Percentiles rank a stretch among this genome's conserved stretches.
These are phyloP conservation scores for Chloroceryle amazona DNA, from an alignment of 2,797 vertebrate genomes.

Conservation along the genomic window DNA sequence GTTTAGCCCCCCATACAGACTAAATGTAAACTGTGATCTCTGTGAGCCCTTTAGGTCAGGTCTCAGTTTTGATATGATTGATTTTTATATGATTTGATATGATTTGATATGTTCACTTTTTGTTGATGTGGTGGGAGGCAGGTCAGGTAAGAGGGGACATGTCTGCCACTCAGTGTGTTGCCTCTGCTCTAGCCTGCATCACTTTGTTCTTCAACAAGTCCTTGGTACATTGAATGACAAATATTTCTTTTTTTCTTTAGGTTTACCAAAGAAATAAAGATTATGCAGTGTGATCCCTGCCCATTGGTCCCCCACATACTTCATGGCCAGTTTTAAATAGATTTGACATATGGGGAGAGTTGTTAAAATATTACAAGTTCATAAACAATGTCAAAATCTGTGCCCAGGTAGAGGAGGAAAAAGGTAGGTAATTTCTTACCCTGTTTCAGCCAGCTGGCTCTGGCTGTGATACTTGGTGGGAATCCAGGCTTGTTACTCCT, in stretches of 20 bases:
- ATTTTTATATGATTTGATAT: too few species aligned
- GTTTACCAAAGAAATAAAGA: not conserved
- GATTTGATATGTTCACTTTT: not conserved
- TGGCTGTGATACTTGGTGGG: not conserved
- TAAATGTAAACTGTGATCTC: not conserved
- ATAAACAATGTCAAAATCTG: not conserved
- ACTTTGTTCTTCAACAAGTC: not conserved
- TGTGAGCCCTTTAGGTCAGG: not conserved
- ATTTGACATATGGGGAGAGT: not conserved
- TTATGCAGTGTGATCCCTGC: not conserved
- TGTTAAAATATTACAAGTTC: not conserved
- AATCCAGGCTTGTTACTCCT: not conserved
- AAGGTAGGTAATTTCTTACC: not conserved
- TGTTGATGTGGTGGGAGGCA: not conserved
- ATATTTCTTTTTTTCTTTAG: not conserved
- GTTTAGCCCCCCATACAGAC: not conserved
- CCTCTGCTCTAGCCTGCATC: not conserved
- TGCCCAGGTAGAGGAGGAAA: not conserved
- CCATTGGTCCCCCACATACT: not conserved
- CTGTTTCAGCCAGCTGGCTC: not conserved
- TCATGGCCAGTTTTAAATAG: not conserved
- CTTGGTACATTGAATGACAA: not conserved
- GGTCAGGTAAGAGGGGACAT: not conserved
- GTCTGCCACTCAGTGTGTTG: not conserved
- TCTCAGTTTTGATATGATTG: not conserved